Base-by-base conservation (phyloP, 2,888 invertebrate genomes). In the Drosophila nr. medialis region DNA sequence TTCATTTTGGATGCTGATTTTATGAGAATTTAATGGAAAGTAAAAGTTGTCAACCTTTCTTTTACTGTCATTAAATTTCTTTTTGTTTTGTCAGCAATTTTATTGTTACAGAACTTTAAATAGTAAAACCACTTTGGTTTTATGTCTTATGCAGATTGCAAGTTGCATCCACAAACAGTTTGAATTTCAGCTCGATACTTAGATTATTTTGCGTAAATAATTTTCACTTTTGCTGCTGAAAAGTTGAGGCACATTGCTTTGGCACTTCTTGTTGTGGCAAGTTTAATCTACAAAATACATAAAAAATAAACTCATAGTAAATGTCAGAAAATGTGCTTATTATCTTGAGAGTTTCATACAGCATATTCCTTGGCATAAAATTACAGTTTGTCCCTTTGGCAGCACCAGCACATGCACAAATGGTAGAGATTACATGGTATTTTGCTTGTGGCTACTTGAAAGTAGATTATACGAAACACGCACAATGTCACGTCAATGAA, bases 401-500 rank as follows among this genome's bases (percentile, higher is more conserved):
- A 78, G 70, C 60, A 69, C 40, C 67, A 40, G 55, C 38, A 53
- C 13, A 34, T 51, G 34, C 66, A 71, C 61, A 53, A 55, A 71
- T 65, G 68, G 55, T 32, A 32, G 48, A 74, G 82, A 85, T 87
- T 85, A 78, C 72, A 78, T 54, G 77, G 72, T 86, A 84, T 86
- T 83, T 86, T 83, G 86, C 86, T 86, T 86, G 86, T 88, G 86
- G 86, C 86, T 83, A 83, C 86, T 86, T 72, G 70, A 74, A 82
- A 86, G 88, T 77, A 80, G 86, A 86, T 88, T 88, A 88, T 61
- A 73, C 67, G 21, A 38, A 67, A 80, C 81, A 86, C 77, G 70
- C 80, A 77, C 72, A 81, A 74, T 75, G 86, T 78, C 81, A 81
- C 76, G 62, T 77, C 75, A 72, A 58, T 60, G 32, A 67, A 55